These are phyloP conservation scores for Eulemur coronatus DNA, from an alignment of 2,797 vertebrate species.

Conservation along the genomic window DNA sequence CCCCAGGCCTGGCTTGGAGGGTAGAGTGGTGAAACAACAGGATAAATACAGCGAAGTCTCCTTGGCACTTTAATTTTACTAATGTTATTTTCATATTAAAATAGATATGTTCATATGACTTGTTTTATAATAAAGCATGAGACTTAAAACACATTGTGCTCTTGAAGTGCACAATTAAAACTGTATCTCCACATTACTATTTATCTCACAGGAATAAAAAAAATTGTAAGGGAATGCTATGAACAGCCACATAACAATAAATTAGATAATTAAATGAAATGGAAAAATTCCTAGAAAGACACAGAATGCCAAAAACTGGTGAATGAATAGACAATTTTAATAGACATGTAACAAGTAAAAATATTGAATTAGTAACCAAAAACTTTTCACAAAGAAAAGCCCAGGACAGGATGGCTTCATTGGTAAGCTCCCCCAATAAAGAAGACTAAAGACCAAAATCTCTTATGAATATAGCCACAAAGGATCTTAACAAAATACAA, in stretches of 20 bases:
- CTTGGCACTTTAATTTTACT: neutral
- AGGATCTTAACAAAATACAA: neutral
- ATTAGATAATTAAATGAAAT: neutral
- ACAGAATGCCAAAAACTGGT: neutral
- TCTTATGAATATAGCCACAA: neutral
- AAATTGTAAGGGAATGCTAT: neutral
- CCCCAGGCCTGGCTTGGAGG: neutral
- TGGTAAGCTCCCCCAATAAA: neutral
- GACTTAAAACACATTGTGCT: neutral
- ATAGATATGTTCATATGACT: neutral
- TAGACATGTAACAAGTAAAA: neutral
- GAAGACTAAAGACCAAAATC: neutral
- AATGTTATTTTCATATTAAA: neutral
- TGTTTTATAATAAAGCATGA: neutral
- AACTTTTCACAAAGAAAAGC: neutral
- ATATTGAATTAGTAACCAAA: constrained; percentile 15
- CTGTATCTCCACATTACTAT: neutral
- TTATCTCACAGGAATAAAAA: neutral
- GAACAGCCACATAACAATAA: neutral
- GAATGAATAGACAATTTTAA: constrained; percentile 1
- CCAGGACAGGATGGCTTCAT: neutral
- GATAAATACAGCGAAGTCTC: neutral
- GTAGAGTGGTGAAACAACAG: neutral
- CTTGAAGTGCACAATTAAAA: neutral
- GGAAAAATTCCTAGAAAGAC: neutral